Evolutionary conservation across 35 echinoderm and acorn worm species (phyloP), one percentile per base, ranked within the genome.

Genomic region (Stichopus chloronotus): DNA sequence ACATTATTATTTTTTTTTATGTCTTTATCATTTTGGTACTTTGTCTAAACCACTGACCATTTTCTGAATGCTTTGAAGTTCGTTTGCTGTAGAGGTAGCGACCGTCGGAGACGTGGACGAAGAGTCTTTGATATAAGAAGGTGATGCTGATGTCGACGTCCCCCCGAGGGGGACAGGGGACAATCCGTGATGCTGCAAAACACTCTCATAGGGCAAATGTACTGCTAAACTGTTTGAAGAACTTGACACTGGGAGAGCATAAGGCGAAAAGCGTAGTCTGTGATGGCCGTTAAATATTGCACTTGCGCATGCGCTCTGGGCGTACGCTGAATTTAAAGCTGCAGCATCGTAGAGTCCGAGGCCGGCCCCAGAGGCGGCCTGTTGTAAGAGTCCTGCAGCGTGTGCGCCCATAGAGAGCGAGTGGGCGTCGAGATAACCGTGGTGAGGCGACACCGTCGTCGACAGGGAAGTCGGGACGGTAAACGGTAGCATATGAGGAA

Each of bases 281-380:
- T 96, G 96, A 90, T 98, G 97, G 72, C 93, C 92, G 86, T 93
- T 99, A n/a, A 99, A 95, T 95, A 99, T 99, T 99, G 95, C 97
- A 99, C 97, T 94, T 88, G 95, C 94, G 86, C 94, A 98, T 54
- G 95, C 91, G 79, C 94, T 96, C 56, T 88, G 92, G 19, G 97
- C 94, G 76, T 96, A 96, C 9, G 94, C 95, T 53, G 95, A 94
- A 79, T 94, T 94, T 4, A 98, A 80, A 8, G 97, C 92, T 30
- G 93, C 90, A 11, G 92, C 92, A 58, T 95, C 96, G 69, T 98
- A 98, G 23, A 97, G 91, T 92, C 94, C 94, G 53, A 93, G 72
- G 25, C 86, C 87, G 78, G 80, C 25, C 43, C 92, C 74, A 10
- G 88, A 86, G 30, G 61, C 59, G 20, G 88, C 84, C 69, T 94